Evolutionary conservation across 2,888 invertebrate species (phyloP).

Genomic region (Aphidoletes aphidimyza): DNA sequence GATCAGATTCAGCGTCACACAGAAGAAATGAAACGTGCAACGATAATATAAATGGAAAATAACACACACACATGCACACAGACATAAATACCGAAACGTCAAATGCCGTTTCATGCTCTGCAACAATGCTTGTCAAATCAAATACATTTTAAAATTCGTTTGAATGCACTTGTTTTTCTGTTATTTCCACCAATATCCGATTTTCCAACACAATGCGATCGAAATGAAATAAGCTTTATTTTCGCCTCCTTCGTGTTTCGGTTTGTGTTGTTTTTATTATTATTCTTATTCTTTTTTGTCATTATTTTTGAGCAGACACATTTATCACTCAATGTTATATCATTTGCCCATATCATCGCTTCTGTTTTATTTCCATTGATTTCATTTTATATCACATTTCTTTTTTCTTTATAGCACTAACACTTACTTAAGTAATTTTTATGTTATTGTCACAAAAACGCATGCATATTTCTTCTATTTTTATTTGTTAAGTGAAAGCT

Average conservation of each 20-base stretch:
- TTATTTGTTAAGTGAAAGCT: neutral
- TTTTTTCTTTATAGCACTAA: slow-evolving; percentile 1
- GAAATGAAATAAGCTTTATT: no score
- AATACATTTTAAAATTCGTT: neutral
- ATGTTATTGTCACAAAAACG: neutral
- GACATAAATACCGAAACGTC: neutral
- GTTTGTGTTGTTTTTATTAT: no score
- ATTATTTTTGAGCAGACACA: neutral
- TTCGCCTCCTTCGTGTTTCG: no score
- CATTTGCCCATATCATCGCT: slow-evolving; percentile 10
- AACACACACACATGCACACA: no score
- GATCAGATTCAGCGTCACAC: neutral
- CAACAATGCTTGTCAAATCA: neutral
- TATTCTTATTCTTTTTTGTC: neutral
- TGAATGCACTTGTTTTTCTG: neutral
- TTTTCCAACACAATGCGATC: neutral
- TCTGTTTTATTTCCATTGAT: neutral
- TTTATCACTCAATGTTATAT: neutral
- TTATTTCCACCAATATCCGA: neutral
- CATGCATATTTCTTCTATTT: neutral
- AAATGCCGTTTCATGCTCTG: slow-evolving; percentile 6
- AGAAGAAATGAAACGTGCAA: neutral
- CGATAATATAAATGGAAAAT: neutral
- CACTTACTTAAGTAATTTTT: slow-evolving; percentile 22
- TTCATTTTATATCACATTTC: neutral